These are phyloP conservation scores for Campoletis raptor DNA, from an alignment of 2,888 invertebrate genomes.

Conservation along the genomic window DNA sequence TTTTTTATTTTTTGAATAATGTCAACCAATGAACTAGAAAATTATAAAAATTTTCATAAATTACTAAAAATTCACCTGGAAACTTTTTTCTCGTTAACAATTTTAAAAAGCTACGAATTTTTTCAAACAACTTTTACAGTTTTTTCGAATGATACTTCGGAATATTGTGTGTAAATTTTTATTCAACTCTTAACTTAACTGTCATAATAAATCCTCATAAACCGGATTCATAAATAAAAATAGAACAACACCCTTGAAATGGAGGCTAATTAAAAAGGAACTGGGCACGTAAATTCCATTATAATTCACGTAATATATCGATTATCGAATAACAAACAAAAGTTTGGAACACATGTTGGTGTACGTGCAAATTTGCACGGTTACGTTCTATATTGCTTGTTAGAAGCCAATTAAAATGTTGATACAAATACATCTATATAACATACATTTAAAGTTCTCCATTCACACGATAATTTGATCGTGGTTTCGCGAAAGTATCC, in stretches of 20 bases:
- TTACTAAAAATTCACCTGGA: too few relatives aligned
- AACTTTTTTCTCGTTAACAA: too few relatives aligned
- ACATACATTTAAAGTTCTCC: background rate
- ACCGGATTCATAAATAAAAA: background rate
- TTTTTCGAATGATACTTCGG: background rate
- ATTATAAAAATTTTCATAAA: too few relatives aligned
- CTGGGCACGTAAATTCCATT: background rate
- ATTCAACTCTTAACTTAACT: too few relatives aligned
- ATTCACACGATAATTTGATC: slow-evolving; percentile 59
- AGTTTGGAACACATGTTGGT: background rate
- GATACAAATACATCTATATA: background rate
- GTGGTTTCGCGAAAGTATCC: slow-evolving; percentile 37
- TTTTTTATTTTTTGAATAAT: too few relatives aligned
- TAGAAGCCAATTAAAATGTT: background rate
- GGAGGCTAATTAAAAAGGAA: background rate
- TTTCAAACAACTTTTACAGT: background rate
- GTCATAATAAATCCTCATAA: too few relatives aligned
- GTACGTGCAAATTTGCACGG: background rate
- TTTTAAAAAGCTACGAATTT: too few relatives aligned
- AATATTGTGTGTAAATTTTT: background rate
- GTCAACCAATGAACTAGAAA: too few relatives aligned
- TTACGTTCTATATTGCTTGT: background rate
- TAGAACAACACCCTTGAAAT: background rate
- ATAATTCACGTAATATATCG: background rate
- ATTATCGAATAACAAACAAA: slow-evolving; percentile 4